phyloP scores from a whole-genome alignment of 1,140 invertebrate species.

The Belonocnema kinseyi region DNA sequence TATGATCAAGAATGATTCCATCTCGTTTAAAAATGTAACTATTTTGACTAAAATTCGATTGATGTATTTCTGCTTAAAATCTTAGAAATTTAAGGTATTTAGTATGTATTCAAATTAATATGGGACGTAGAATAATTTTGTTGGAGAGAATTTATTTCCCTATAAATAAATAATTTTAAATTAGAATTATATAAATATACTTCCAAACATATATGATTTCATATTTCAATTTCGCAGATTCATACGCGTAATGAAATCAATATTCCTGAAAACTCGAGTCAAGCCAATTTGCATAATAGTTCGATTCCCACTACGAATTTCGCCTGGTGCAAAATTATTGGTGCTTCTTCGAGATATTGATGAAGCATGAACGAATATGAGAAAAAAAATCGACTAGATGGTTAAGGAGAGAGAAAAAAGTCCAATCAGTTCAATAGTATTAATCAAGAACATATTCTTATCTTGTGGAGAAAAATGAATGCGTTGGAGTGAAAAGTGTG shows the following conservation, averaged over 20 bases:
- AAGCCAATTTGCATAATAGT: conserved; percentile 22
- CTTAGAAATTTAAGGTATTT: too few species aligned
- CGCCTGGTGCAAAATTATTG: neutral
- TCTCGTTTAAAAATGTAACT: too few species aligned
- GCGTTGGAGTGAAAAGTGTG: neutral
- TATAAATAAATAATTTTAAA: too few species aligned
- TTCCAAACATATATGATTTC: neutral
- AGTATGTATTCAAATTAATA: too few species aligned
- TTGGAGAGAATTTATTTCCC: too few species aligned
- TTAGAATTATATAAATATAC: neutral
- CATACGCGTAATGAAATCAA: conserved; percentile 10
- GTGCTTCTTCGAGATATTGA: neutral
- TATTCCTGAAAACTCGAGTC: conserved; percentile 1
- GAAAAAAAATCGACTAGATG: neutral
- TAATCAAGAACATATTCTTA: conserved; percentile 58
- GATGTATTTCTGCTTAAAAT: too few species aligned
- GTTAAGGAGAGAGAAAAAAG: conserved; percentile 43
- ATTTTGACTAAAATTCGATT: too few species aligned
- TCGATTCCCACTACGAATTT: conserved; percentile 1
- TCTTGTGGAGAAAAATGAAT: conserved; percentile 37
- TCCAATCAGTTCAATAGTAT: conserved; percentile 49
- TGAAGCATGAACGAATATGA: neutral
- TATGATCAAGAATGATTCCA: too few species aligned
- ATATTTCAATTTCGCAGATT: neutral
- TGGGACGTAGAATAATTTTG: too few species aligned